Evolutionary conservation across 1,140 invertebrate species (phyloP).

Genomic region (Yoshiicerus persimilis): DNA sequence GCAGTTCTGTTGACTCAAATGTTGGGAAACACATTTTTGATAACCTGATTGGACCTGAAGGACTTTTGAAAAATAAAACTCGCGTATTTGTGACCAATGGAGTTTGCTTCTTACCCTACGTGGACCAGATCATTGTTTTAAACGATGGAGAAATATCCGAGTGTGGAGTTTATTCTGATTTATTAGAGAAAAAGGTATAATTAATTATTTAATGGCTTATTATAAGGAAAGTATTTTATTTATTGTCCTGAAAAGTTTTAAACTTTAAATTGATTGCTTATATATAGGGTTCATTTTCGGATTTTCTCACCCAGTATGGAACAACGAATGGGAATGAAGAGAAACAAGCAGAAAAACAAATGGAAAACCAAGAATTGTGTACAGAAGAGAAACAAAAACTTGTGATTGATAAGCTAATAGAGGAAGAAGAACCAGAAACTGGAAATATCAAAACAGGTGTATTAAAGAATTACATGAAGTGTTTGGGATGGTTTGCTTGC

Average conservation of each 20-base stretch:
- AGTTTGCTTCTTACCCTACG: slow-evolving; percentile 56
- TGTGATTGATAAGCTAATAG: slow-evolving; percentile 66
- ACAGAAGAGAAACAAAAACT: background rate
- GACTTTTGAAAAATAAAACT: slow-evolving; percentile 56
- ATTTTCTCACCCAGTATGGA: slow-evolving; percentile 73
- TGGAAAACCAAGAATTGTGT: background rate
- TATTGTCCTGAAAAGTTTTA: too few species aligned
- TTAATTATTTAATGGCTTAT: too few species aligned
- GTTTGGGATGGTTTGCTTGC: slow-evolving; percentile 74
- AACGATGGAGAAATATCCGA: slow-evolving; percentile 57
- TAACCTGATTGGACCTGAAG: slow-evolving; percentile 58
- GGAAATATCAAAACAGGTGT: slow-evolving; percentile 85
- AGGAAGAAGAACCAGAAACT: slow-evolving; percentile 83
- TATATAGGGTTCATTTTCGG: slow-evolving; percentile 48
- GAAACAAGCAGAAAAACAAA: background rate
- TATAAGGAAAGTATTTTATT: too few species aligned
- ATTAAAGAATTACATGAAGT: slow-evolving; percentile 84
- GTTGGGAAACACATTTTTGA: slow-evolving; percentile 63
- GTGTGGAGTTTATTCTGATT: slow-evolving; percentile 55
- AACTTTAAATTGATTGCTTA: background rate
- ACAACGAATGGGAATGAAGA: background rate
- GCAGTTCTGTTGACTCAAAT: slow-evolving; percentile 63
- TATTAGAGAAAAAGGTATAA: slow-evolving; percentile 38
- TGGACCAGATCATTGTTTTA: slow-evolving; percentile 58
- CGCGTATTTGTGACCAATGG: slow-evolving; percentile 58